Evolutionary conservation across 37 sponge, comb jelly and placozoan genomes (phyloP).

Genomic region (Tethya wilhelma): DNA sequence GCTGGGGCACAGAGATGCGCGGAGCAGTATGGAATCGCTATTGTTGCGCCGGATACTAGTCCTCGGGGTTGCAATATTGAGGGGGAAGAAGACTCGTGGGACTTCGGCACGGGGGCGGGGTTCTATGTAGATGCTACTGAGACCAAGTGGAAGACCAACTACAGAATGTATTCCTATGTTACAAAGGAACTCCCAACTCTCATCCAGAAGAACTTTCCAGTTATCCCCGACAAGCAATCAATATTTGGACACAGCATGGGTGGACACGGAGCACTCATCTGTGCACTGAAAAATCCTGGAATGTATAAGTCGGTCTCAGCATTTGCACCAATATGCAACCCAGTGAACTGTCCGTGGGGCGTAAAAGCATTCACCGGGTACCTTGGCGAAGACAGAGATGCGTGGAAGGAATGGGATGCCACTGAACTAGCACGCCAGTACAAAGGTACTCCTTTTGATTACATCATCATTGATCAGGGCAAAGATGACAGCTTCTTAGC

Average conservation of each 20-base stretch:
- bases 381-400: conserved; percentile 74
- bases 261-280: conserved; percentile 97
- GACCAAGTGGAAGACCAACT: conserved; percentile 96
- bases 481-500: conserved; percentile 70
- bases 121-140: conserved; percentile 98
- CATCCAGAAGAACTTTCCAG: conserved; percentile 78
- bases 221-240: conserved; percentile 63
- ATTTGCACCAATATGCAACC: conserved; percentile 97
- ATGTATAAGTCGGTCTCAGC: conserved; percentile 87
- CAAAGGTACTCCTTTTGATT: conserved; percentile 75
- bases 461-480: conserved; percentile 93
- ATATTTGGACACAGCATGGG: conserved; percentile 99
- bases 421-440: conserved; percentile 82
- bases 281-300: conserved; percentile 92
- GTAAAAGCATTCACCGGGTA: conserved; percentile 93
- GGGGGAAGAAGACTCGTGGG: conserved; percentile 94
- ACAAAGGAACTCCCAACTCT: conserved; percentile 90
- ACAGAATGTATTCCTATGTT: conserved; percentile 97
- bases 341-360: conserved; percentile 92
- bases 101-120: conserved; percentile 97
- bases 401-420: conserved; percentile 93
- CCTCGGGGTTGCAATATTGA: conserved; percentile 96
- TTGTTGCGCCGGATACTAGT: conserved; percentile 96
- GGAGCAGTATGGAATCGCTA: conserved; percentile 76
- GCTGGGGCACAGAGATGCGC: conserved; percentile 89